A percentile compares a stretch with the other conserved stretches of the same genome.
Evolutionary conservation across 2,113 vertebrate species (phyloP).

Genomic region (Malurus elegans): DNA sequence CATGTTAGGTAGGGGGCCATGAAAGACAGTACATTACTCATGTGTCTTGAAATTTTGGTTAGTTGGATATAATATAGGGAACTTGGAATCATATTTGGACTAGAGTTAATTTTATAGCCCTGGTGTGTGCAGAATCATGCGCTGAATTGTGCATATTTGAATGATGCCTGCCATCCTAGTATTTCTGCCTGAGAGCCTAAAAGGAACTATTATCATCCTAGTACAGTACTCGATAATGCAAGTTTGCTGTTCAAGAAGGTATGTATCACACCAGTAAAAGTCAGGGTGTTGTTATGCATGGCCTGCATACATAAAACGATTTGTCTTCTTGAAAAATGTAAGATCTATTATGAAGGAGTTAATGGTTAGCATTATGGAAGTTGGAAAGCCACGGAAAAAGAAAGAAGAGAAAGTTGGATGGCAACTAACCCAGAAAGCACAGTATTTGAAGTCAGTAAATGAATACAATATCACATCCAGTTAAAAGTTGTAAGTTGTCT

Average conservation of each 20-base stretch:
- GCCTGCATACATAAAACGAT: background rate
- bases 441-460: background rate
- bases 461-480: background rate
- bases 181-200: background rate
- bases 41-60: background rate
- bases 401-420: background rate
- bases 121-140: background rate
- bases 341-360: background rate
- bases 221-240: background rate
- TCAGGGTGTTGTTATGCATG: background rate
- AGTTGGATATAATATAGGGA: background rate
- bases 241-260: background rate
- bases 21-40: background rate
- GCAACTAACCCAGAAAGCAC: background rate
- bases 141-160: background rate
- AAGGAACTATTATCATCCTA: background rate
- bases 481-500: background rate
- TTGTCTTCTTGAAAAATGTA: background rate
- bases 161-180: background rate
- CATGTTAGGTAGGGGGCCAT: background rate
- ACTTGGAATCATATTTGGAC: background rate
- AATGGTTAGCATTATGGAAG: background rate
- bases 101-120: background rate
- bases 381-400: background rate
- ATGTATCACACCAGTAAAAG: background rate